Evolutionary conservation across 2,113 vertebrate genomes (phyloP).

Genomic region (Eolophus roseicapilla): DNA sequence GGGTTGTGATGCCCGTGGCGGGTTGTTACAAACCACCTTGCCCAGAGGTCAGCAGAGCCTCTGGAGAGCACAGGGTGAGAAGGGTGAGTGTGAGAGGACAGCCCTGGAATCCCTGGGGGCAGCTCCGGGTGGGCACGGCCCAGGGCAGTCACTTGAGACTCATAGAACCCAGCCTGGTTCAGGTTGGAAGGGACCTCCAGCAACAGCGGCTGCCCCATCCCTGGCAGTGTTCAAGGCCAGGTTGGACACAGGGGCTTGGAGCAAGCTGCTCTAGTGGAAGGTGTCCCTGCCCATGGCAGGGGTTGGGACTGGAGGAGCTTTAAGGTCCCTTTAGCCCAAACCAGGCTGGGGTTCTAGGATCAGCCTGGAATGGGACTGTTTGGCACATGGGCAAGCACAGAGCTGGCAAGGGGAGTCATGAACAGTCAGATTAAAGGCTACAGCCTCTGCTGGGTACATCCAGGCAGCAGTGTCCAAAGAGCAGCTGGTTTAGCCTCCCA

Average conservation of each 20-base stretch:
- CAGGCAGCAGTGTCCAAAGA: accelerated
- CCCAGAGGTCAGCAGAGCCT: not conserved
- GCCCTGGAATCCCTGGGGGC: not conserved
- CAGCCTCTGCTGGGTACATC: not conserved
- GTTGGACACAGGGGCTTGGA: not conserved
- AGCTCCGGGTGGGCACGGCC: not conserved
- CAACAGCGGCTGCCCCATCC: not conserved
- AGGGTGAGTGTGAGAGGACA: not conserved
- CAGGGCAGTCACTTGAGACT: not conserved
- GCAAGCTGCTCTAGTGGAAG: not conserved
- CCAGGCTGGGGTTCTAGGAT: not conserved
- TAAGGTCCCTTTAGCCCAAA: not conserved
- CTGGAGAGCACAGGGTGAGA: not conserved
- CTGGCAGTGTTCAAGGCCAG: not conserved
- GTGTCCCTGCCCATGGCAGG: not conserved
- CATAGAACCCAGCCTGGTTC: not conserved
- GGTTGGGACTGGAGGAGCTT: not conserved
- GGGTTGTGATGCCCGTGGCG: not conserved
- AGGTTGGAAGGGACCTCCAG: not conserved
- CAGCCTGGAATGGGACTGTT: not conserved
- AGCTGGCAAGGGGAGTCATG: not conserved
- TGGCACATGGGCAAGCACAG: not conserved
- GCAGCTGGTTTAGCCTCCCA: accelerated
- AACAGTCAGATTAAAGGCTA: not conserved
- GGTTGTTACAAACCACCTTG: not conserved